Evolutionary conservation across 2,797 vertebrate genomes (phyloP).

Genomic region (Halcyon leucocephala): DNA sequence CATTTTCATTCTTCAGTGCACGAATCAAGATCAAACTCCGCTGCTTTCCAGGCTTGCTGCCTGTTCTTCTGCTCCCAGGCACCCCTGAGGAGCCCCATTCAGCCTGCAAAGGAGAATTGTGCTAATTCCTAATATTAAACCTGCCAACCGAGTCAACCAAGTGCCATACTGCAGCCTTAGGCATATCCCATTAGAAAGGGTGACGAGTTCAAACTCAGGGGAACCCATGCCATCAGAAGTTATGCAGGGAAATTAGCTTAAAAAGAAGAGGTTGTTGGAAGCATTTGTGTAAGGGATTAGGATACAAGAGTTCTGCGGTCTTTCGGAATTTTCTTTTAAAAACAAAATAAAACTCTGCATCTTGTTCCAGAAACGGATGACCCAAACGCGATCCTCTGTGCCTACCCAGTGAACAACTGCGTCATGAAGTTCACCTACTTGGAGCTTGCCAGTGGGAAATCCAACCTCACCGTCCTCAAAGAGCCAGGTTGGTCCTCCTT

Average conservation of each 20-base stretch:
- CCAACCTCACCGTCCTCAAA: slow-evolving; percentile 90
- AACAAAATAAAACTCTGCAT: neutral
- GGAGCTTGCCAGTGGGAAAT: slow-evolving; percentile 90
- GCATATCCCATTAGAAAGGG: neutral
- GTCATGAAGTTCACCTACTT: slow-evolving; percentile 97
- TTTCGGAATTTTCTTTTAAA: slow-evolving; percentile 16
- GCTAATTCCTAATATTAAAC: neutral
- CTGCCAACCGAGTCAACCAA: neutral
- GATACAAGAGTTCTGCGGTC: neutral
- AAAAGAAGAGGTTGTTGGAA: neutral
- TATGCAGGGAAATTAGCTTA: neutral
- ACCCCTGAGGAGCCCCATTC: neutral
- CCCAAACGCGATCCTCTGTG: slow-evolving; percentile 85
- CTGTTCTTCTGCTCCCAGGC: neutral
- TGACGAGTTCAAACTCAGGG: neutral
- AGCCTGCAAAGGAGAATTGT: neutral
- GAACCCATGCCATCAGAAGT: neutral
- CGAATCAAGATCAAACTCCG: neutral
- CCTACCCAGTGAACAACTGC: slow-evolving; percentile 92
- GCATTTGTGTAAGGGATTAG: neutral
- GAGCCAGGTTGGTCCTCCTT: slow-evolving; percentile 86
- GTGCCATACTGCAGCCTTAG: neutral
- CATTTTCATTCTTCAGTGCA: neutral
- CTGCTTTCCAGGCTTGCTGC: neutral
- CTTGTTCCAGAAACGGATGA: slow-evolving; percentile 85